Evolutionary conservation across 2,888 invertebrate species (phyloP).

Genomic region (Steinernema carpocapsae): DNA sequence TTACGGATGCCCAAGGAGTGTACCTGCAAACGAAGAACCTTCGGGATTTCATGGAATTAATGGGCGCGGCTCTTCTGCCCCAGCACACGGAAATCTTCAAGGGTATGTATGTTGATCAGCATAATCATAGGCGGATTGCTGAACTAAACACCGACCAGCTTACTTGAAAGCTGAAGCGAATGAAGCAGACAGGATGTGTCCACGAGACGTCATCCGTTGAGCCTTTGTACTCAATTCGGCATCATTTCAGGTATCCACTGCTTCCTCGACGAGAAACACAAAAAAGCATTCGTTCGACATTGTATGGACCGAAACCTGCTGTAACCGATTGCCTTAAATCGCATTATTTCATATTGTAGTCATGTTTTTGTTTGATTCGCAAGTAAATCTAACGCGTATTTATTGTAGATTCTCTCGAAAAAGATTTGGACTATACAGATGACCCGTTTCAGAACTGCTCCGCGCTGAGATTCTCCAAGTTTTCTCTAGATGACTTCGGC

Average conservation of each 20-base stretch:
- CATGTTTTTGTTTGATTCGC: background rate
- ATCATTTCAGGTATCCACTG: background rate
- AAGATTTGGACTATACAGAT: background rate
- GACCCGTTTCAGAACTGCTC: slow-evolving; percentile 14
- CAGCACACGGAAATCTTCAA: background rate
- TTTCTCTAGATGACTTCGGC: background rate
- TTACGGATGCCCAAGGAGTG: background rate
- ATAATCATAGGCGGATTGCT: no score
- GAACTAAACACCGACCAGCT: no score
- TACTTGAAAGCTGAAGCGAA: no score
- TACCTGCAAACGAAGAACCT: background rate
- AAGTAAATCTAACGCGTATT: no score
- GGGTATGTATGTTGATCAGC: background rate
- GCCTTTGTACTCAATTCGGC: no score
- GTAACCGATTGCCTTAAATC: background rate
- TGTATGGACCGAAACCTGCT: background rate
- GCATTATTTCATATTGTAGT: background rate
- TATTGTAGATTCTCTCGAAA: background rate
- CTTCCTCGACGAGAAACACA: background rate
- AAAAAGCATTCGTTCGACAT: background rate
- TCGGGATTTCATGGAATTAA: background rate
- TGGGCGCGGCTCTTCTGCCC: background rate
- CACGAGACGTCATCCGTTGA: no score
- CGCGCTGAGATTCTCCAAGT: background rate
- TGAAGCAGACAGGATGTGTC: no score